phyloP scores from a whole-genome alignment of 2,888 invertebrate species.

The Deilephila porcellus region DNA sequence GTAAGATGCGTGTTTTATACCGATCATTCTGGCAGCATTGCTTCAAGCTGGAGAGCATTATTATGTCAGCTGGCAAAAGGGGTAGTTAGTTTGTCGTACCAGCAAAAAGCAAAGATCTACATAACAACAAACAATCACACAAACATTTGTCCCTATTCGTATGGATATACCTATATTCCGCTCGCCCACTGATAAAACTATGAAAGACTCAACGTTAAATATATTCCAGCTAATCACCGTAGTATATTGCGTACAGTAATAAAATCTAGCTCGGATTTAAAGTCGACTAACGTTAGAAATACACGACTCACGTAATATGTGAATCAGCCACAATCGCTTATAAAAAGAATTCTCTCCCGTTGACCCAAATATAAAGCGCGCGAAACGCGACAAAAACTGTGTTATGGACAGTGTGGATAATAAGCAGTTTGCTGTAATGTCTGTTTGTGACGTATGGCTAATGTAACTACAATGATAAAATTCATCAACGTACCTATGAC shows the following conservation, averaged over 20 bases:
- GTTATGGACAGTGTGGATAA: conserved; percentile 26
- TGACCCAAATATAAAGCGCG: conserved; percentile 55
- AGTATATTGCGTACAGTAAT: conserved; percentile 1
- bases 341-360: conserved; percentile 41
- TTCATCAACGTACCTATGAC: no score
- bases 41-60: no score
- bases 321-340: conserved; percentile 25
- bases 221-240: not conserved
- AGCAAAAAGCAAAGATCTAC: no score
- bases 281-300: conserved; percentile 11
- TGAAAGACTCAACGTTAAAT: not conserved
- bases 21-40: no score
- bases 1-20: no score
- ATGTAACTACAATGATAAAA: no score
- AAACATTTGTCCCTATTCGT: no score
- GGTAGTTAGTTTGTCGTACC: no score
- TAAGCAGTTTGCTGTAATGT: conserved; percentile 28
- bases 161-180: no score
- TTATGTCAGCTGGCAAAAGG: no score
- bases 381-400: conserved; percentile 22
- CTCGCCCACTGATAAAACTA: not conserved
- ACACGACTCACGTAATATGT: conserved; percentile 21
- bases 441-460: not conserved
- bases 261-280: conserved; percentile 10
- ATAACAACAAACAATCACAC: no score